These are phyloP conservation scores for Monopis laevigella DNA, from an alignment of 2,888 invertebrate species.

Conservation along the genomic window DNA sequence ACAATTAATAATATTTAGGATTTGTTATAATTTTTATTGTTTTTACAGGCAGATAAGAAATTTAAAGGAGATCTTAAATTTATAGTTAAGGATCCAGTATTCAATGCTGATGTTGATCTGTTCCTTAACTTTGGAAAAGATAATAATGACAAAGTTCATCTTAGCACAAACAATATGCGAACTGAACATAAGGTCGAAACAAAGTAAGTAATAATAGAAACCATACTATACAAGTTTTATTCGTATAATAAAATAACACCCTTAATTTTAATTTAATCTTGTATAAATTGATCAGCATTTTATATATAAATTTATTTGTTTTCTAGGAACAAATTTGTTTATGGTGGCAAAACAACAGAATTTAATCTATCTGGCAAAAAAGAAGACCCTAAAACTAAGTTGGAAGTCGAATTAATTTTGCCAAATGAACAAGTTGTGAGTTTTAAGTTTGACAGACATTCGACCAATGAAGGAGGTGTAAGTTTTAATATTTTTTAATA, in stretches of 20 bases:
- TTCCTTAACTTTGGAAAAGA: conserved; percentile 76
- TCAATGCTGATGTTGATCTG: conserved; percentile 70
- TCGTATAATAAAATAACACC: no score
- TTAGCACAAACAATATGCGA: conserved; percentile 70
- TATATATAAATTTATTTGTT: conserved; percentile 1
- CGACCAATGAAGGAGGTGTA: conserved; percentile 15
- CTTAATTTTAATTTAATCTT: no score
- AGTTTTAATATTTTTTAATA: no score
- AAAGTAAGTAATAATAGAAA: conserved; percentile 71
- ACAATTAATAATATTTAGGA: background rate
- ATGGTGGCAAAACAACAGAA: conserved; percentile 47
- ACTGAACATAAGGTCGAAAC: conserved; percentile 65
- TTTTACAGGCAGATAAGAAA: conserved; percentile 62
- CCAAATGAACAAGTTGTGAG: conserved; percentile 49
- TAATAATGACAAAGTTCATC: conserved; percentile 71
- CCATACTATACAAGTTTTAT: no score
- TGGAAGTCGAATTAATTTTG: conserved; percentile 40
- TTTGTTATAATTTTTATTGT: background rate
- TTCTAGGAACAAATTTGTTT: conserved; percentile 52
- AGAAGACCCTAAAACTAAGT: conserved; percentile 15
- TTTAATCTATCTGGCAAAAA: conserved; percentile 41
- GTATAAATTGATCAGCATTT: no score
- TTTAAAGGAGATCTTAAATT: conserved; percentile 72
- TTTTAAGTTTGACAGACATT: conserved; percentile 33
- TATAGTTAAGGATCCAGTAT: conserved; percentile 66